A percentile compares a stretch with the other conserved stretches of the same genome.
phyloP scores from a whole-genome alignment of 2,113 vertebrate species.

The Poeciliopsis retropinna region DNA sequence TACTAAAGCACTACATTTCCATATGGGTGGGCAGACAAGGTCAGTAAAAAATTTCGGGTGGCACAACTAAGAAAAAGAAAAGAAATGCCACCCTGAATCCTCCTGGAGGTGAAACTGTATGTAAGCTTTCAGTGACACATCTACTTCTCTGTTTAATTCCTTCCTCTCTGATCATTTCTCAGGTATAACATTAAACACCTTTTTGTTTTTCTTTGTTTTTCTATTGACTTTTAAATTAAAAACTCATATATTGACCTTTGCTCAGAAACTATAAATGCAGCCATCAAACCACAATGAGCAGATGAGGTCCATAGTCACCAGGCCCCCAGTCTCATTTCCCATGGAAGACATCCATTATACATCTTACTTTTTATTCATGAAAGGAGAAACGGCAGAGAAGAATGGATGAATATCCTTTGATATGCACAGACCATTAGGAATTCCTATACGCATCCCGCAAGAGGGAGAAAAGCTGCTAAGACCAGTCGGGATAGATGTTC shows the following conservation, averaged over 20 bases:
- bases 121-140: no score
- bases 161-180: background rate
- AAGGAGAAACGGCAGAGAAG: constrained; percentile 26
- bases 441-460: constrained; percentile 37
- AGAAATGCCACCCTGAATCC: no score
- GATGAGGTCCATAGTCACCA: constrained; percentile 13
- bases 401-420: constrained; percentile 37
- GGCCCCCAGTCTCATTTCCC: constrained; percentile 27
- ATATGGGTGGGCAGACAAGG: no score
- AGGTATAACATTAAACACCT: background rate
- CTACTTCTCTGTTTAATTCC: background rate
- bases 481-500: constrained; percentile 36
- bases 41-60: no score
- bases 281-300: constrained; percentile 43
- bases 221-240: constrained; percentile 2
- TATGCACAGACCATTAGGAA: constrained; percentile 29
- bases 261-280: constrained; percentile 39
- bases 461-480: constrained; percentile 48
- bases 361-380: constrained; percentile 30
- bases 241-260: constrained; percentile 12
- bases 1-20: no score
- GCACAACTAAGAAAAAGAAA: no score
- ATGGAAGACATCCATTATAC: constrained; percentile 41
- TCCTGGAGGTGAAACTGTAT: no score
- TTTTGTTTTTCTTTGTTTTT: background rate